Evolutionary conservation across 2,797 vertebrate species (phyloP).

Genomic region (Acrossocheilus wenchowensis): DNA sequence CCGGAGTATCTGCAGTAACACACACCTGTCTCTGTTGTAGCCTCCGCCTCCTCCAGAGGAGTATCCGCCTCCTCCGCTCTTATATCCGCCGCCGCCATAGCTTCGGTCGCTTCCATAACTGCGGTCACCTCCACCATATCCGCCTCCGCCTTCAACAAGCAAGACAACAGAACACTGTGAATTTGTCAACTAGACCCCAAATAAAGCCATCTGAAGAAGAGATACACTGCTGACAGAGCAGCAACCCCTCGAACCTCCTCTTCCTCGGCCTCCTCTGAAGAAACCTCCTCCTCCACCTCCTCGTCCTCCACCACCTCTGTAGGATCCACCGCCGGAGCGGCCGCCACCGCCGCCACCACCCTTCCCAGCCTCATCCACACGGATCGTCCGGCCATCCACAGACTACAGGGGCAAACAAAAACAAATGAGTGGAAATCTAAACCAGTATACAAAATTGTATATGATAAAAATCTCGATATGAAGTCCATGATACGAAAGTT

Average conservation of each 20-base stretch:
- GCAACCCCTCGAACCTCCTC: constrained; percentile 73
- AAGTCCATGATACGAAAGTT: no score
- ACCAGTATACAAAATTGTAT: no score
- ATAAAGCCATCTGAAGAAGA: no score
- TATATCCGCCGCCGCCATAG: constrained; percentile 58
- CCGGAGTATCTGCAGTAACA: not conserved
- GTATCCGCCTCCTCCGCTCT: constrained; percentile 62
- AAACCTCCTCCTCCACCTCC: constrained; percentile 74
- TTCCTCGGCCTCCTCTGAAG: constrained; percentile 84
- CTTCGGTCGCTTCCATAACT: constrained; percentile 57
- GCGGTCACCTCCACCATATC: constrained; percentile 64
- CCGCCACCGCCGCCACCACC: constrained; percentile 72
- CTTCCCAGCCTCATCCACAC: constrained; percentile 96
- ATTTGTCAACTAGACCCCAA: not conserved
- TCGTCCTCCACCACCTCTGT: constrained; percentile 79
- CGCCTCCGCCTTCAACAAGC: constrained; percentile 59
- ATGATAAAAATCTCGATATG: no score
- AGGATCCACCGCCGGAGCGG: constrained; percentile 59
- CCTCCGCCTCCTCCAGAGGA: constrained; percentile 57
- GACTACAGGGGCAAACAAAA: no score
- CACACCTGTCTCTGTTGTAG: constrained; percentile 65
- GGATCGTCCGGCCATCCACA: constrained; percentile 90
- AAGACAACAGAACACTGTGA: not conserved
- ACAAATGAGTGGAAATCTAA: no score
- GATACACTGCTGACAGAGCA: not conserved